Base-by-base conservation (phyloP, 2,797 vertebrate species). In the Ataeniobius toweri region DNA sequence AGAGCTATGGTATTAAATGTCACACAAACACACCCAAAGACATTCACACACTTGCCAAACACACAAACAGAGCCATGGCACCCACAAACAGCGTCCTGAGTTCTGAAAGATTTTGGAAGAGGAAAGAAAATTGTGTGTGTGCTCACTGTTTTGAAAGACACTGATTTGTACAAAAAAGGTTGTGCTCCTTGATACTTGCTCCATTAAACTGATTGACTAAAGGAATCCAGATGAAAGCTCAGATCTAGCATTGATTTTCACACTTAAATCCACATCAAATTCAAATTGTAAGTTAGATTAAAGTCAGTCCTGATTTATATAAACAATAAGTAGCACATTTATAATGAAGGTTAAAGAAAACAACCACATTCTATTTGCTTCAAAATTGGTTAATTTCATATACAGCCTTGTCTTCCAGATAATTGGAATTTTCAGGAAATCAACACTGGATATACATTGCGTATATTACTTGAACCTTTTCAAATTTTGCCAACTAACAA, bases 1-100 rank as follows among this genome's bases (percentile, higher is more conserved):
- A 90, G 85, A 80, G 86, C 86, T 79, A 83, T 85, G 90, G 89
- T 92, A 92, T 89, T 90, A 90, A 91, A 90, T 85, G 81, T 87
- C 89, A 86, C 82, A 83, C 89, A 89, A 73, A 88, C 81, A 79
- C 79, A 74, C 46, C 6, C 74, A 8, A 8, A 3, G 39, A 36
- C 53, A 41, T 73, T 46, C 56, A 41, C 50, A 36, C 78, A 16
- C 46, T 13, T 41, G 26, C 31, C 59, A 74, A 74, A 78, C 69
- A 73, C 82, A 69, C 78, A 77, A 69, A 70, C 44, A 73, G 39
- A 68, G 39, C 22, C 67, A 14, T 18, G 18, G 3, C 72, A 73
- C 76, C n/a, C 80, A 79, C 81, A 80, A 83, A 82, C 51, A 48
- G 20, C 4, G 36, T 82, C 56, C 76, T 71, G 75, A 67, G 59